Evolutionary conservation across 1,140 invertebrate genomes (phyloP).

Genomic region (Drosophila baimaii): DNA sequence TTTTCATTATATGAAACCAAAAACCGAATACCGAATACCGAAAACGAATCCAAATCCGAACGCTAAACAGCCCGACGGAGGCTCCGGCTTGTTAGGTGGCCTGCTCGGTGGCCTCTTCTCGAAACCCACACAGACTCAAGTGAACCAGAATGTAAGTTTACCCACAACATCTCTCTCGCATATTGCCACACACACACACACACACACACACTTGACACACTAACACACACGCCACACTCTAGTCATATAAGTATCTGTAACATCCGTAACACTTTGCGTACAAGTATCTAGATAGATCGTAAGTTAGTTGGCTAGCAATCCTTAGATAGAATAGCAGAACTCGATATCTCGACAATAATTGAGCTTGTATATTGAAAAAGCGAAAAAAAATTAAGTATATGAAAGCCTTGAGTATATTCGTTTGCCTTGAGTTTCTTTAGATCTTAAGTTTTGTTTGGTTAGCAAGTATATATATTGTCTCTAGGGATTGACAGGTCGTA

Average conservation of each 20-base stretch:
- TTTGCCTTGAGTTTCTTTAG: conserved; percentile 42
- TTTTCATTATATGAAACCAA: conserved; percentile 82
- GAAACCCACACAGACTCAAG: conserved; percentile 84
- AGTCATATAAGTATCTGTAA: conserved; percentile 56
- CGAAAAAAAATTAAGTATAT: conserved; percentile 2
- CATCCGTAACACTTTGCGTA: conserved; percentile 48
- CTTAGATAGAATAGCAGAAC: conserved; percentile 22
- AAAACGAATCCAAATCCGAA: conserved; percentile 48
- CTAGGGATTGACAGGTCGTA: conserved; percentile 11
- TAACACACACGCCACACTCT: conserved; percentile 27
- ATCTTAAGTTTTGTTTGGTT: conserved; percentile 17
- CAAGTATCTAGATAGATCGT: conserved; percentile 49
- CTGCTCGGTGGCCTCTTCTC: conserved; percentile 84
- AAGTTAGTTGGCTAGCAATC: conserved; percentile 43
- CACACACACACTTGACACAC: conserved; percentile 17
- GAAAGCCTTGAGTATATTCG: conserved; percentile 26
- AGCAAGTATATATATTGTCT: conserved; percentile 10
- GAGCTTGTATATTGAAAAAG: conserved; percentile 29
- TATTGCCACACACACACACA: conserved; percentile 40
- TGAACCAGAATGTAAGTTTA: conserved; percentile 84
- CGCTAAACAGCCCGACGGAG: conserved; percentile 76
- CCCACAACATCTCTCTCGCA: conserved; percentile 80
- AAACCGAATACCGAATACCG: conserved; percentile 43
- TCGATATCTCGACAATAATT: conserved; percentile 15
- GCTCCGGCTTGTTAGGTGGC: conserved; percentile 84